These are phyloP conservation scores for Ochlodes sylvanus DNA, from an alignment of 2,888 invertebrate genomes.

Conservation along the genomic window DNA sequence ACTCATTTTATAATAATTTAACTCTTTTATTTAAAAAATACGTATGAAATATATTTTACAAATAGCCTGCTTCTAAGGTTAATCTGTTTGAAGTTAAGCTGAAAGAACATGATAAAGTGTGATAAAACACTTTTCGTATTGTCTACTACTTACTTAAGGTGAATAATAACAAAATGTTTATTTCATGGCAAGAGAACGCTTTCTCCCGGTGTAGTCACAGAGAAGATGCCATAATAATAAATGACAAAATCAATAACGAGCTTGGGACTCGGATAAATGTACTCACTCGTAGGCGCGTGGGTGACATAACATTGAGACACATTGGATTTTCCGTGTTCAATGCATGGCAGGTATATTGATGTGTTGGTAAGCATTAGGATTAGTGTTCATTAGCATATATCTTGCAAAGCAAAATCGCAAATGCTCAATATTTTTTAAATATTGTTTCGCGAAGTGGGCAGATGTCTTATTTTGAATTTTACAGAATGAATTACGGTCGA, in stretches of 20 bases:
- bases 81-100: too few relatives aligned
- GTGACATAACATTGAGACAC: conserved; percentile 2
- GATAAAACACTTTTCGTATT: not conserved
- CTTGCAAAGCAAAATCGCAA: too few relatives aligned
- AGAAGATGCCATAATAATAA: conserved; percentile 48
- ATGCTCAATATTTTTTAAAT: too few relatives aligned
- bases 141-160: conserved; percentile 34
- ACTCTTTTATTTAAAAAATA: too few relatives aligned
- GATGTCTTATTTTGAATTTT: too few relatives aligned
- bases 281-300: not conserved
- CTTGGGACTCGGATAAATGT: not conserved
- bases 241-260: conserved; percentile 62
- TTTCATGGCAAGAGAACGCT: conserved; percentile 51
- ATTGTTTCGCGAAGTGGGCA: too few relatives aligned
- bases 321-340: not conserved
- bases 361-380: not conserved
- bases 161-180: conserved; percentile 46
- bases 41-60: too few relatives aligned
- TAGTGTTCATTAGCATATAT: too few relatives aligned
- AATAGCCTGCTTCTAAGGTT: too few relatives aligned
- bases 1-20: too few relatives aligned
- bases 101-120: too few relatives aligned
- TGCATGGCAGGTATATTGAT: not conserved
- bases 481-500: too few relatives aligned
- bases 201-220: conserved; percentile 64